Conservation (phyloP, 2,797 vertebrate genomes). For the Glyptemys insculpta region DNA sequence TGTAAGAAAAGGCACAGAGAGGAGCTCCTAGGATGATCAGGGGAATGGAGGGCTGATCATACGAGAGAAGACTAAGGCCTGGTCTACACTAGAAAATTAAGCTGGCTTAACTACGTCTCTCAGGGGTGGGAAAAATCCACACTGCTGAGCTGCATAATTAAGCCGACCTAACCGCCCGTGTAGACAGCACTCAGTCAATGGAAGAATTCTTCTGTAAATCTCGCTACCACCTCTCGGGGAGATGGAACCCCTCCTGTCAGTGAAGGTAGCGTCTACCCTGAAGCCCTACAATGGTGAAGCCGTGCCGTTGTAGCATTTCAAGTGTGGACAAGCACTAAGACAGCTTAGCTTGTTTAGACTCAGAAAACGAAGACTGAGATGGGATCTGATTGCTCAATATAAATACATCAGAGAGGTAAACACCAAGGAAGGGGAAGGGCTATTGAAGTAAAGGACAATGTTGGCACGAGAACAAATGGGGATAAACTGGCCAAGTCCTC, state of each 20-base stretch:
- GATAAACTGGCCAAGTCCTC: background rate
- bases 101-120: background rate
- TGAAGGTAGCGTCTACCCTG: background rate
- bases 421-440: background rate
- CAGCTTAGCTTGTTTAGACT: too few relatives aligned
- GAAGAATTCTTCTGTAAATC: background rate
- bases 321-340: background rate
- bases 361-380: too few relatives aligned
- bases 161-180: background rate
- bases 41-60: too few relatives aligned
- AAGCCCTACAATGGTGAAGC: background rate
- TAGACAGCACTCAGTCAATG: background rate
- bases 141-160: background rate
- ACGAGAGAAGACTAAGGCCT: too few relatives aligned
- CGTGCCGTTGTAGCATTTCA: background rate
- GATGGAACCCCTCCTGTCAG: background rate
- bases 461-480: background rate
- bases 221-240: background rate
- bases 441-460: background rate
- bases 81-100: background rate
- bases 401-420: too few relatives aligned
- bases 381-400: too few relatives aligned
- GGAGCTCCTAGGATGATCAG: too few relatives aligned
- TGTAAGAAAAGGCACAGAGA: too few relatives aligned
- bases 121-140: background rate